phyloP scores from a whole-genome alignment of 2,888 invertebrate genomes.

The Tipula lateralis region DNA sequence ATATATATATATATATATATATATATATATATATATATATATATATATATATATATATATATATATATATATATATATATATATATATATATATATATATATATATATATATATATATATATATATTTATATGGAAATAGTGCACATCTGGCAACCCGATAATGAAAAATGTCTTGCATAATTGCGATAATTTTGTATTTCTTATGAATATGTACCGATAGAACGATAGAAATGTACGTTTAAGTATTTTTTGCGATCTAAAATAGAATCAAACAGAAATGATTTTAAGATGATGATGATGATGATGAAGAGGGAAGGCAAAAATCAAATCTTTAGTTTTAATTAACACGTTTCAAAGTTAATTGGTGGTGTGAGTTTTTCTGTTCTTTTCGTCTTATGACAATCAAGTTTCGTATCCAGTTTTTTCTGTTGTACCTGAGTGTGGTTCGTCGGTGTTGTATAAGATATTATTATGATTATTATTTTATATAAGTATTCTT shows the following conservation, averaged over 20 bases:
- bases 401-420: neutral
- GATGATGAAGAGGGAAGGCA: neutral
- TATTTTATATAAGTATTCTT: neutral
- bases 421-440: neutral
- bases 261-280: neutral
- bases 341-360: slow-evolving; percentile 31
- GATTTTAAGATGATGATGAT: neutral
- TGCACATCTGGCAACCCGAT: neutral
- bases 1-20: no score
- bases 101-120: no score
- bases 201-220: neutral
- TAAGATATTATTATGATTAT: slow-evolving; percentile 2
- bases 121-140: neutral
- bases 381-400: neutral
- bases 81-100: no score
- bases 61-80: no score
- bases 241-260: neutral
- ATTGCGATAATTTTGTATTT: neutral
- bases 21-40: no score
- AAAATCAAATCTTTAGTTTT: slow-evolving; percentile 25
- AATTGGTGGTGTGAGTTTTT: slow-evolving; percentile 30
- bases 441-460: neutral
- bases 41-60: no score
- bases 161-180: neutral
- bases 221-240: neutral